Evolutionary conservation across 1,140 invertebrate species (phyloP).

Genomic region (Bombus ignitus): DNA sequence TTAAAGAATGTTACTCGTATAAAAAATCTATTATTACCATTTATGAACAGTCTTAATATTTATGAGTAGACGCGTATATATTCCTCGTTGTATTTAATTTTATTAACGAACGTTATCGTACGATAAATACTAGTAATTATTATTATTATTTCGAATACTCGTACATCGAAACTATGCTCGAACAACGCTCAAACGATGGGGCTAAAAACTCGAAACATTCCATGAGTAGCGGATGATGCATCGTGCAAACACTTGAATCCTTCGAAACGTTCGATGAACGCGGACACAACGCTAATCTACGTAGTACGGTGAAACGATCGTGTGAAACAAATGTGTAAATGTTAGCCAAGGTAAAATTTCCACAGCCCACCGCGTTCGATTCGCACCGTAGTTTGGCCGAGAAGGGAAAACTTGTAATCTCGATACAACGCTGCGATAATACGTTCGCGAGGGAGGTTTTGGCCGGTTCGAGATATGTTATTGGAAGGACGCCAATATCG

Average conservation of each 20-base stretch:
- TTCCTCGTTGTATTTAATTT: neutral
- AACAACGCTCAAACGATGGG: neutral
- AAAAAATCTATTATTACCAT: too few species aligned
- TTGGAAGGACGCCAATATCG: conserved; percentile 73
- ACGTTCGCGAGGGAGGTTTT: conserved; percentile 22
- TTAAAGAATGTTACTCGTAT: too few species aligned
- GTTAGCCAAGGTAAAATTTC: conserved; percentile 1
- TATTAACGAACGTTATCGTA: neutral
- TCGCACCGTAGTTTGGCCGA: neutral
- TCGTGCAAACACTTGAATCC: neutral
- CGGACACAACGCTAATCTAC: neutral
- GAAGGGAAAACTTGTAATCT: conserved; percentile 14
- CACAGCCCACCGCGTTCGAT: neutral
- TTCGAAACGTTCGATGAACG: neutral
- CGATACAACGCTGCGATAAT: conserved; percentile 37
- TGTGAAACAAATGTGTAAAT: neutral
- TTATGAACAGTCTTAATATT: neutral
- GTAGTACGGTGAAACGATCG: neutral
- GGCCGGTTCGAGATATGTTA: conserved; percentile 48
- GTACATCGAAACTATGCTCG: neutral
- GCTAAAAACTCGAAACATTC: neutral
- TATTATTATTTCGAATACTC: neutral
- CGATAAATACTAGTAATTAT: neutral
- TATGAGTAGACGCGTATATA: neutral
- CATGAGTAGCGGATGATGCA: neutral